Evolutionary conservation across 2,113 vertebrate species (phyloP), one percentile per base, ranked within the genome.

Genomic region (Calonectris borealis): DNA sequence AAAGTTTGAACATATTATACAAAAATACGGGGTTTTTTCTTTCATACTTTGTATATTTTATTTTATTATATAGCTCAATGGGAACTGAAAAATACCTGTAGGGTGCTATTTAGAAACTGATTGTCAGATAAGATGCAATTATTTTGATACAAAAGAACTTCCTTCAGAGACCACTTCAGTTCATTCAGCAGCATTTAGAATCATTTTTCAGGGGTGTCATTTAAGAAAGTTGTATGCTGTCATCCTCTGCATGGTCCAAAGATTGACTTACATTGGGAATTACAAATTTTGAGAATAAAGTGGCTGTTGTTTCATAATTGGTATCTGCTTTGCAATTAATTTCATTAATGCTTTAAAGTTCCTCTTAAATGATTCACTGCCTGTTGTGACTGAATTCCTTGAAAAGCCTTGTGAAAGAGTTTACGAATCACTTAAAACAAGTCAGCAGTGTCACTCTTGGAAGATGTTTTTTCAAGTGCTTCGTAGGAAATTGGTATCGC

Each of bases 341-440:
- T 84, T 78, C 32, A n/a, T 54, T 83, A 88, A 57, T 60, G n/a
- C 36, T 70, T 60, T 79, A 38, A 92, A 91, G 32, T 76, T 55
- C 17, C 61, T 96, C 34, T 93, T 76, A 58, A 92, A 38, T 86
- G 76, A 93, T 82, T 96, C 93, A 91, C 68, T 95, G 64, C 88
- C 90, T 91, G 71, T 86, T 94, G 54, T 86, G 86, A 94, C 57
- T 40, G 42, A 77, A 66, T 92, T 97, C 54, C 85, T 93, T 88
- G 77, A 83, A 81, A 91, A 87, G 36, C 78, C 64, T 96, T 91
- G 69, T 91, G 94, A 86, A 97, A 95, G 82, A 86, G 46, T 88
- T 97, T 90, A 80, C 78, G 57, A 36, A 91, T 95, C 52, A 32
- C 71, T 96, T 90, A 64, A 91, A 89, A 65, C 91, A 69, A 82